Percentiles rank a stretch among this genome's conserved stretches.
Evolutionary conservation across 2,113 vertebrate species (phyloP).

Genomic region (Ctenomys sociabilis): DNA sequence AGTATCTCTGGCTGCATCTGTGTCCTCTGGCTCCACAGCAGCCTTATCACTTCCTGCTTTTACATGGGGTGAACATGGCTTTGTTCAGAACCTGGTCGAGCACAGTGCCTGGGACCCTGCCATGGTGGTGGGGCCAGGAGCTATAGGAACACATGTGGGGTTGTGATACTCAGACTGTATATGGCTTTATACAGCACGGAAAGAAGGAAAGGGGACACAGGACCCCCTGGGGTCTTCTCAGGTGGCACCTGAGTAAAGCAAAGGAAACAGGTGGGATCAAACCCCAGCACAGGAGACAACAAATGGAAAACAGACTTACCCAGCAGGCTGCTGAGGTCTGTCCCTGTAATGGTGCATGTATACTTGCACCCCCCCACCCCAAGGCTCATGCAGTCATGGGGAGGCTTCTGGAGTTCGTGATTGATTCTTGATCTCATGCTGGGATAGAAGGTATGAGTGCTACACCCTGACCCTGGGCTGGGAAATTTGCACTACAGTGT

Average conservation of each 20-base stretch:
- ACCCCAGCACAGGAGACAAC: neutral
- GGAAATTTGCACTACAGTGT: no score
- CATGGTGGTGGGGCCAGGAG: neutral
- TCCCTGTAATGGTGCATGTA: neutral
- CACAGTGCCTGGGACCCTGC: neutral
- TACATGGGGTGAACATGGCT: neutral
- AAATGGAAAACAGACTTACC: neutral
- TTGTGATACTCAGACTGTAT: neutral
- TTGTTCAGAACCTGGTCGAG: slow-evolving; percentile 16
- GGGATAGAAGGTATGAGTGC: no score
- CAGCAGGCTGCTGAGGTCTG: neutral
- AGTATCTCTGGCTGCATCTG: neutral
- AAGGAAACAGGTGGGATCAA: neutral
- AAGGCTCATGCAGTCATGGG: no score
- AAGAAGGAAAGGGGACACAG: neutral
- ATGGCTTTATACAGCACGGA: neutral
- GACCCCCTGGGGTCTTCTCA: neutral
- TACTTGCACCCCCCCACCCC: no score
- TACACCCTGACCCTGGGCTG: no score
- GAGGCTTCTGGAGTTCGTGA: no score
- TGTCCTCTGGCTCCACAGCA: neutral
- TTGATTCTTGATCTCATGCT: no score
- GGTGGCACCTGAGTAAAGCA: neutral
- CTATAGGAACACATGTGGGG: neutral
- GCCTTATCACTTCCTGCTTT: neutral